Evolutionary conservation across 2,888 invertebrate genomes (phyloP).

Genomic region (Taenaris catops): DNA sequence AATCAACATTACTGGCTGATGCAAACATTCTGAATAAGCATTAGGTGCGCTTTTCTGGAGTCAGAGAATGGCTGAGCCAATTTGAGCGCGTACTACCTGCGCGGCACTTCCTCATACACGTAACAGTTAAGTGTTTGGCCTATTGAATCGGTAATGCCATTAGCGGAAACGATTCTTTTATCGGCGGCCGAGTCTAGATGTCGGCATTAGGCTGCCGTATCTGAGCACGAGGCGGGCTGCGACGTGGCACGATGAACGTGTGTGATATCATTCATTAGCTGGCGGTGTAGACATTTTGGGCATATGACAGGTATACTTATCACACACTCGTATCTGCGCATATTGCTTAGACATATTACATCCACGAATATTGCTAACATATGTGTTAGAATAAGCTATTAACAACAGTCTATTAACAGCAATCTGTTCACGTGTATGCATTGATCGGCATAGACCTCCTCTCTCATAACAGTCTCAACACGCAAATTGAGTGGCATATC

Average conservation of each 20-base stretch:
- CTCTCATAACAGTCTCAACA: too few relatives aligned
- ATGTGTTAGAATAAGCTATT: too few relatives aligned
- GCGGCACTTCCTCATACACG: constrained; percentile 26
- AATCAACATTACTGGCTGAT: constrained; percentile 59
- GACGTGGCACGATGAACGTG: constrained; percentile 71
- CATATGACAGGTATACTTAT: too few relatives aligned
- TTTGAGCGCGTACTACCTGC: constrained; percentile 28
- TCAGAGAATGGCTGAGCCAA: constrained; percentile 37
- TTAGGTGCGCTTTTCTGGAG: constrained; percentile 49
- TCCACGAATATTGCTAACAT: too few relatives aligned
- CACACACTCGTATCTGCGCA: too few relatives aligned
- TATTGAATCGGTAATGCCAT: constrained; percentile 26
- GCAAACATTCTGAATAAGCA: constrained; percentile 54
- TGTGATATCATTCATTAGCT: constrained; percentile 78
- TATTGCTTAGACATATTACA: too few relatives aligned
- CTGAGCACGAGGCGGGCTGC: constrained; percentile 35
- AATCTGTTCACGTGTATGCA: too few relatives aligned
- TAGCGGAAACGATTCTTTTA: constrained; percentile 45
- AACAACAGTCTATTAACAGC: too few relatives aligned
- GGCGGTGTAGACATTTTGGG: too few relatives aligned
- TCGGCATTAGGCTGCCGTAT: constrained; percentile 43
- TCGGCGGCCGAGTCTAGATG: constrained; percentile 49
- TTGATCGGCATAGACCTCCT: too few relatives aligned
- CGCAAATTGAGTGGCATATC: too few relatives aligned
- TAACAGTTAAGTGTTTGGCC: constrained; percentile 17